phyloP scores from a whole-genome alignment of 1,140 invertebrate genomes.

The Atta cephalotes region DNA sequence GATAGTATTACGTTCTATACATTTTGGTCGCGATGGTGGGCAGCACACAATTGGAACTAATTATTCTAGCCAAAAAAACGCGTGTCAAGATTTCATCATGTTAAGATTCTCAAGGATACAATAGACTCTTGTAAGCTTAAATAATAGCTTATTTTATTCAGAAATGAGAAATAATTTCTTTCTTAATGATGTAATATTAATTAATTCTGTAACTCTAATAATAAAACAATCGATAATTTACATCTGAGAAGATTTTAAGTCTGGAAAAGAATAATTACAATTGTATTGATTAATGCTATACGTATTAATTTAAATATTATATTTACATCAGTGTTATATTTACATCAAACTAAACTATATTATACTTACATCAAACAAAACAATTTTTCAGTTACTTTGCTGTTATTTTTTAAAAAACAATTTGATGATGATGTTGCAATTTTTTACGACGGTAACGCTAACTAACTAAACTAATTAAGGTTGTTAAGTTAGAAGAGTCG shows the following conservation, averaged over 20 bases:
- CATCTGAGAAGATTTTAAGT: neutral
- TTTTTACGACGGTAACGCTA: no score
- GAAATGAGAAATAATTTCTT: neutral
- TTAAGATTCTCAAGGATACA: neutral
- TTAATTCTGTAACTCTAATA: neutral
- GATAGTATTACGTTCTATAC: neutral
- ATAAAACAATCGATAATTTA: neutral
- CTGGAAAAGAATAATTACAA: neutral
- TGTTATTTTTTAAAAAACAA: no score
- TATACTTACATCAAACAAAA: no score
- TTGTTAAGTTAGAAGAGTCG: no score
- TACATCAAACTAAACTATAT: no score
- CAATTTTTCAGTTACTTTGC: no score
- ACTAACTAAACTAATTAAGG: no score
- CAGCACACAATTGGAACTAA: neutral
- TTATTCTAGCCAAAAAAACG: neutral
- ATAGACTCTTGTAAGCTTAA: neutral
- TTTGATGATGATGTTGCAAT: no score
- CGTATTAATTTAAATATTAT: neutral
- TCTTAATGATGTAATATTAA: neutral
- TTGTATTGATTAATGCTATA: neutral
- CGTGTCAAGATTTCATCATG: neutral
- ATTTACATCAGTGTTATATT: neutral
- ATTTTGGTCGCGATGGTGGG: neutral
- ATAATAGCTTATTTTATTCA: neutral